These are phyloP conservation scores for Gymnoscopelus braueri DNA, from an alignment of 2,797 vertebrate species.

Conservation along the genomic window DNA sequence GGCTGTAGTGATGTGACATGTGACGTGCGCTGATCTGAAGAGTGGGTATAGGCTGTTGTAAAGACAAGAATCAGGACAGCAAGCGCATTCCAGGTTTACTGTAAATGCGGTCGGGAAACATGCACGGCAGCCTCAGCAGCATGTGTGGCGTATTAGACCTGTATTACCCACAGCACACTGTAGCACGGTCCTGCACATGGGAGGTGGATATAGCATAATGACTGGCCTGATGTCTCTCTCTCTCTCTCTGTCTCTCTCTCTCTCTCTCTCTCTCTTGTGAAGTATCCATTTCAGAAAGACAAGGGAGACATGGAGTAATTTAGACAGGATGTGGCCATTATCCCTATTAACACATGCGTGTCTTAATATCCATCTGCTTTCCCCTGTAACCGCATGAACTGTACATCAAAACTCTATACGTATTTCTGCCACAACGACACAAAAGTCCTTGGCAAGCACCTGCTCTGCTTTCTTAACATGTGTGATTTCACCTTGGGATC, in stretches of 20 bases:
- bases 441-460: conserved; percentile 57
- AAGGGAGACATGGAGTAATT: conserved; percentile 73
- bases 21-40: conserved; percentile 27
- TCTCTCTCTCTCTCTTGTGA: conserved; percentile 66
- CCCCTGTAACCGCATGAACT: conserved; percentile 59
- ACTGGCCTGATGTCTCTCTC: conserved; percentile 61
- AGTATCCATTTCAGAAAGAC: conserved; percentile 56
- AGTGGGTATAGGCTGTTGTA: conserved; percentile 27
- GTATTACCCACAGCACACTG: conserved; percentile 20
- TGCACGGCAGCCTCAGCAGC: conserved; percentile 40
- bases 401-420: conserved; percentile 56
- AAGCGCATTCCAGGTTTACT: conserved; percentile 17
- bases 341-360: conserved; percentile 68
- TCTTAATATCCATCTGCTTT: conserved; percentile 69
- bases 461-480: conserved; percentile 41
- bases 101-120: conserved; percentile 32
- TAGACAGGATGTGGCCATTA: conserved; percentile 74
- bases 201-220: conserved; percentile 69
- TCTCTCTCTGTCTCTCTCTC: conserved; percentile 43
- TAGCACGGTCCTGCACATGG: conserved; percentile 53
- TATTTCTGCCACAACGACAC: conserved; percentile 58
- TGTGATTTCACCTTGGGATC: conserved; percentile 68
- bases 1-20: conserved; percentile 13
- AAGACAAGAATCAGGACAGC: background rate
- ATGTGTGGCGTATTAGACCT: conserved; percentile 67